Evolutionary conservation across 2,797 vertebrate genomes (phyloP), one percentile per base, ranked within the genome.

Genomic region (Myotis myotis): DNA sequence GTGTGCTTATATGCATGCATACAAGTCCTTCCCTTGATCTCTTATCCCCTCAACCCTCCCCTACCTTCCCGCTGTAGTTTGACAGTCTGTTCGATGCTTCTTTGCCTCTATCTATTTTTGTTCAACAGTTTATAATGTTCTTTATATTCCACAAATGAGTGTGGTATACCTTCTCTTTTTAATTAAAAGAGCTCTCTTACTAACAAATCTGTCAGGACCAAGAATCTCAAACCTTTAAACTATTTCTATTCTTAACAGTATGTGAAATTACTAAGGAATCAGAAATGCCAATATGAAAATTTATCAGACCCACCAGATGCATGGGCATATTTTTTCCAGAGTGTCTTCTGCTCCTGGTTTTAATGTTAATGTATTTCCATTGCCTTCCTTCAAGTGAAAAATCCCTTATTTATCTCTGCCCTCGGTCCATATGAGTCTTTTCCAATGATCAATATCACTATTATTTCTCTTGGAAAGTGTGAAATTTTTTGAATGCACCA

Each of bases 401-500:
- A 9, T 68, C 5, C 33, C 84, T 71, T 87, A 44, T 95, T 97
- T 97, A 85, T 96, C 68, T 97, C 85, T 97, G 91, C 64, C 41
- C 79, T 97, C 74, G 10, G 72, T 95, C 96, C 60, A 11, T 75
- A 88, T 87, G 72, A 97, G 91, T 96, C 95, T 97, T 79, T 96
- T 97, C 97, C 95, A 97, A 93, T 91, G 82, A 97, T 72, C 62
- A 79, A 87, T 96, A 85, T 70, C 96, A 68, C 44, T 94, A 82
- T 94, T 97, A 64, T 92, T 97, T 97, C 94, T 95, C 89, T 89
- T 60, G 95, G 87, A 96, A 97, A 91, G 51, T 72, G 28, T 97
- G 96, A 97, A 97, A 83, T 96, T 96, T 88, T 95, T 92, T 97
- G 97, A 98, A 97, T n/a, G 90, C 96, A 97, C 80, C 91, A 95